phyloP scores from a whole-genome alignment of 2,113 vertebrate genomes.

The Eulemur rufifrons region DNA sequence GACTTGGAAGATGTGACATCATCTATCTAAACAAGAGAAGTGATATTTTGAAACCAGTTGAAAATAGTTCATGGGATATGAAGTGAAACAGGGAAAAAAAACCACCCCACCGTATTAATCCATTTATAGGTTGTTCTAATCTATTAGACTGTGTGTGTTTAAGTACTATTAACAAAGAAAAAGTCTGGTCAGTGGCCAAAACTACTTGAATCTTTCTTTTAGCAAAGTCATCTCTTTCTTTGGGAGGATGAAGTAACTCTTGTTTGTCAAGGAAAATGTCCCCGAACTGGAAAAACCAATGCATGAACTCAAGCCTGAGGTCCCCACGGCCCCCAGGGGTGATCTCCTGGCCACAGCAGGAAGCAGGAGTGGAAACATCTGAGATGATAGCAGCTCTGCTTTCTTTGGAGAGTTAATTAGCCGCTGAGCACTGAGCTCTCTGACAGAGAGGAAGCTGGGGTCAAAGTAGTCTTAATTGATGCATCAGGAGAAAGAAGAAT shows the following conservation, averaged over 20 bases:
- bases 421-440: neutral
- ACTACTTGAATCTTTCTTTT: neutral
- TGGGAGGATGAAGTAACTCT: neutral
- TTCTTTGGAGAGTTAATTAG: constrained; percentile 63
- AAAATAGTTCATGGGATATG: neutral
- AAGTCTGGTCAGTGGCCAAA: neutral
- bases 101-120: neutral
- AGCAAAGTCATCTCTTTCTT: neutral
- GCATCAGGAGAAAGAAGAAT: neutral
- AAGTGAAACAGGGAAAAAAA: neutral
- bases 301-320: neutral
- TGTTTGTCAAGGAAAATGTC: neutral
- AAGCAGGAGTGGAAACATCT: neutral
- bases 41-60: neutral
- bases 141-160: neutral
- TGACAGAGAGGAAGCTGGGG: neutral
- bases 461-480: constrained; percentile 47
- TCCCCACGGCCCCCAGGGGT: neutral
- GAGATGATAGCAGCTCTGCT: neutral
- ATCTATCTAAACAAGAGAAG: neutral
- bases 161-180: neutral
- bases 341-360: neutral
- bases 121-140: neutral
- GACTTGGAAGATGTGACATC: neutral
- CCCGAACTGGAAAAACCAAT: neutral